Evolutionary conservation across 2,113 vertebrate genomes (phyloP), one percentile per base, ranked within the genome.

Genomic region (Alligator mississippiensis): DNA sequence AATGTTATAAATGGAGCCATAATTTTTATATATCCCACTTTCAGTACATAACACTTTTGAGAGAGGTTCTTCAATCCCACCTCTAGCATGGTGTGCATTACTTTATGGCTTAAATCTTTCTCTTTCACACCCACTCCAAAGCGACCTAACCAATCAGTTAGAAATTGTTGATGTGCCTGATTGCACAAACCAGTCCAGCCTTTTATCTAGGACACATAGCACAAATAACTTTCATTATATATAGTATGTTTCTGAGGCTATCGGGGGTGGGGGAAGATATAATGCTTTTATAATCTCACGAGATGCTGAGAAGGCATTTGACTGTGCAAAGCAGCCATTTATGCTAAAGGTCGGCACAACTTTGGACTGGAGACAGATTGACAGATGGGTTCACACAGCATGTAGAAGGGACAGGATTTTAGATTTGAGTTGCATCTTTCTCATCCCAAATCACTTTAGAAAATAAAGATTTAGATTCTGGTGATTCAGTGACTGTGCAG

Each of bases 121-220:
- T 24, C 0, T 0, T 63, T 2, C 0, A 2, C 80, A 85, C 92
- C 87, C 72, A 47, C 81, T 15, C 57, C 7, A 3, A 19, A 25
- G 60, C 1, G 8, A 88, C 92, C 92, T 90, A 96, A 11, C 95
- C 90, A 18, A 80, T 74, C 87, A 82, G 77, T 17, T 68, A 2
- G 22, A 95, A 94, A 97, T 90, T 93, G 96, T 72, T 92, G 94
- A 80, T 95, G 90, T 95, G 95, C 93, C 92, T 91, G 94, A 93
- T 90, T 95, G 96, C 94, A 95, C 96, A 94, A 95, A 85, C 87
- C 87, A 54, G 76, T 38, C 86, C 87, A 77, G 92, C 28, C 87
- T 95, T 88, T 94, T 82, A 86, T 95, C 95, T 88, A 89, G 87
- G 85, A 93, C 84, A 95, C 30, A 16, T 78, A 89, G 79, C 94